Base-by-base conservation (phyloP, 2,888 invertebrate genomes). In the Acrobasis consociella region DNA sequence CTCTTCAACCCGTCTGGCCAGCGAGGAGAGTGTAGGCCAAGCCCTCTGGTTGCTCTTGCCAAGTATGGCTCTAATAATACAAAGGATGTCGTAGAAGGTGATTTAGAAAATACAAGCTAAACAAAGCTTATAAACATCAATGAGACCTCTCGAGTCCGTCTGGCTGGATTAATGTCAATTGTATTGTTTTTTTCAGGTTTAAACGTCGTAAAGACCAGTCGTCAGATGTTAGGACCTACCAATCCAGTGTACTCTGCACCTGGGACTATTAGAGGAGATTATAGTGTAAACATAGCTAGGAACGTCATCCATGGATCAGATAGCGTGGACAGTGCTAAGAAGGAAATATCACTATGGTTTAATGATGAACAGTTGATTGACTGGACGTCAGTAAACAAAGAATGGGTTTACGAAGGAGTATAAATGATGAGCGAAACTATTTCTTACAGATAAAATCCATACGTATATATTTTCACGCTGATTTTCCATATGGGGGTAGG, bases 271-370 rank as follows among this genome's bases (percentile, higher is more conserved):
- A 96, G 99, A 80, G 99, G 99, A 64, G 99, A 99, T 87, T 97
- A 96, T 81, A 98, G 98, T 91, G 95, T 99, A 76, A 96, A 99
- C 89, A 97, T 98, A 75, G 99, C 99, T 69, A 96, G 99, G 76
- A 99, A 99, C 93, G 98, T 99, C 77, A 95, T 97, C 75, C 99
- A 99, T 83, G 99, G 99, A 62, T 99, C 99, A 7, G 99, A 99
- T 91, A 94, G 97, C 61, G 98, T 99, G 53, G 99, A 98, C 74
- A 97, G 98, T 55, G 99, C 99, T 39, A 95, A 98, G 64, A 97
- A 97, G 81, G 99, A 99, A 94, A 99, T 99, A 76, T 94, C 91
- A 66, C 93, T 99, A 72, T 99, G 99, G 99, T 99, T 99, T 89
- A 95, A 94, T 68, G 96, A 96, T 68, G 96, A 97, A 73, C 96